Base-by-base conservation (phyloP, 64 coral and sea anemone species). In the Actinia equina region DNA sequence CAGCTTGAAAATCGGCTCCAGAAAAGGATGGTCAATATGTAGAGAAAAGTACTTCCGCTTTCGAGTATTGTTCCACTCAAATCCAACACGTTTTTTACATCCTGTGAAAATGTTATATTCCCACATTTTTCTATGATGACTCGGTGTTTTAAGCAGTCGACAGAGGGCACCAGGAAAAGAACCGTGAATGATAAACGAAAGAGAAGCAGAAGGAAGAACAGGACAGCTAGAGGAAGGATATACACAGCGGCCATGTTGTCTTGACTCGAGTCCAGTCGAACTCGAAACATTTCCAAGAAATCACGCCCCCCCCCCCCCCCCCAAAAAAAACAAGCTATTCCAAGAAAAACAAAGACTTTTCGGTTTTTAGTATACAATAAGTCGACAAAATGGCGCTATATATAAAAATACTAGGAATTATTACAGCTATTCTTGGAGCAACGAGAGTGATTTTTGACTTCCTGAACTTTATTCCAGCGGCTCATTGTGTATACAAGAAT, bases 1-100 rank as follows among this genome's bases (percentile, higher is more conserved):
- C 17, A 54, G 27, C 69, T 61, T 0, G 27, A 86, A 77, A 92
- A 95, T 74, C 89, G 86, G 19, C 83, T 86, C 94, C 94, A 95
- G 13, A 81, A 46, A 62, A 92, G 89, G 56, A 95, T 83, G 20
- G 79, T 7, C 37, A 89, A 37, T 11, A 59, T 86, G 17, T 81
- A 17, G 5, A 82, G 15, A 17, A 92, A 14, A 5, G 86, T 83
- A 53, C 63, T 92, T 11, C 86, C 82, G 7, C 46, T 49, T 86
- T 95, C 94, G 14, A 95, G 30, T 42, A 86, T 52, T 26, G 89
- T 95, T 13, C 94, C 94, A 20, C 84, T 44, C 52, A 81, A 88
- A 43, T 95, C 84, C 52, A 95, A 53, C 4, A 60, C 6, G 56
- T 95, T 81, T 80, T 88, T 91, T 14, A 22, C 17, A 20, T 76